Base-by-base conservation (phyloP, 2,888 invertebrate species). In the Tholera decimalis region DNA sequence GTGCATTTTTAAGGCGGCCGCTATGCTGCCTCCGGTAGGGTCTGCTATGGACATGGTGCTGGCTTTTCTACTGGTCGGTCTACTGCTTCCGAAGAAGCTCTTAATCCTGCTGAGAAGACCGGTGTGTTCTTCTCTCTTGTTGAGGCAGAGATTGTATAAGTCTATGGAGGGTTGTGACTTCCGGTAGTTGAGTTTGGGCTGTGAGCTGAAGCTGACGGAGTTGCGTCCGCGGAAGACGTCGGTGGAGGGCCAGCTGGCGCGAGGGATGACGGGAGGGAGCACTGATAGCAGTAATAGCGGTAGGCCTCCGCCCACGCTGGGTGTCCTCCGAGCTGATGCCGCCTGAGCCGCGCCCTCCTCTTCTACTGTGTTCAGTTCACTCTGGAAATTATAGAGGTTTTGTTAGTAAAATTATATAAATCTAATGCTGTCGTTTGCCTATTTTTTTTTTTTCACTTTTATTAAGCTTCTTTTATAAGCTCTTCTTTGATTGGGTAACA, bases 231-330 rank as follows among this genome's bases (percentile, higher is more conserved):
- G 94, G 89, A 95, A 96, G 47, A 96, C 96, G 82, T 97, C 97
- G 0, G 97, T 97, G 13, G 97, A 97, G 0, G 97, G 97, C 97
- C 97, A 97, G 88, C 97, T 97, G 7, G 97, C 97, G 44, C 97
- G 95, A 0, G 97, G 97, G 58, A 97, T 97, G 55, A 97, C 97
- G 1, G 97, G 97, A 0, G 97, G 97, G 0, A 97, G 92, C 8
- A 97, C 97, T 20, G 97, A 97, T 2, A 97, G 96, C 33, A 97
- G 91, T 9, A 97, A 93, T 91, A 97, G 96, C 0, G 97, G 97
- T 24, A 97, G 91, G 20, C 97, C 97, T 15, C 97, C 97, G 30
- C 96, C 96, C 65, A 97, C 96, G 86, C 97, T 97, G 0, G 97
- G 97, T 8, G 97, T 97, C 35, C 97, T 86, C 43, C 86, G 85